Evolutionary conservation across 2,113 vertebrate species (phyloP).

Genomic region (Sinocyclocheilus maitianheensis): DNA sequence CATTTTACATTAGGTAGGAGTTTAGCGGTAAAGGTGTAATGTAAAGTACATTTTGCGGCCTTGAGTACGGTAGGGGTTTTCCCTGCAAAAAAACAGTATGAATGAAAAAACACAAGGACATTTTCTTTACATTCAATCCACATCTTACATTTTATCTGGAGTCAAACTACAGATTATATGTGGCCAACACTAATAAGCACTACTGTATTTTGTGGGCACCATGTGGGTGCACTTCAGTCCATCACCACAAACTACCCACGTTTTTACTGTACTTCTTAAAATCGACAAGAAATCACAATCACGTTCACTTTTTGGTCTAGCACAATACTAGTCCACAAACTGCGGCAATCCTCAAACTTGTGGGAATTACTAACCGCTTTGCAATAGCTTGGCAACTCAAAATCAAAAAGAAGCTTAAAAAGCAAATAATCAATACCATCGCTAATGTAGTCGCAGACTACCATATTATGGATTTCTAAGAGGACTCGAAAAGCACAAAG

Average conservation of each 20-base stretch:
- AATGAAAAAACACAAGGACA: background rate
- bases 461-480: background rate
- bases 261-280: background rate
- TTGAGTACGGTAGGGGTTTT: background rate
- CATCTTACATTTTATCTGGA: background rate
- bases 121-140: background rate
- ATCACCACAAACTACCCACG: background rate
- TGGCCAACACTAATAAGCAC: background rate
- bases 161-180: background rate
- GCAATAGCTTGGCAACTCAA: background rate
- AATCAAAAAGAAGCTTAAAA: background rate
- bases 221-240: background rate
- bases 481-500: background rate
- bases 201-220: background rate
- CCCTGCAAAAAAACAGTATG: background rate
- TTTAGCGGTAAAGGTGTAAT: conserved; percentile 6
- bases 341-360: background rate
- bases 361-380: background rate
- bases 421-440: background rate
- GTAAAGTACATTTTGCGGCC: background rate
- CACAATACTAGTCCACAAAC: background rate
- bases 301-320: background rate
- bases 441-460: background rate
- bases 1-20: background rate
- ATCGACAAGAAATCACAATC: background rate